Base-by-base conservation (phyloP, 2,888 invertebrate species). In the Perdita meconis region DNA sequence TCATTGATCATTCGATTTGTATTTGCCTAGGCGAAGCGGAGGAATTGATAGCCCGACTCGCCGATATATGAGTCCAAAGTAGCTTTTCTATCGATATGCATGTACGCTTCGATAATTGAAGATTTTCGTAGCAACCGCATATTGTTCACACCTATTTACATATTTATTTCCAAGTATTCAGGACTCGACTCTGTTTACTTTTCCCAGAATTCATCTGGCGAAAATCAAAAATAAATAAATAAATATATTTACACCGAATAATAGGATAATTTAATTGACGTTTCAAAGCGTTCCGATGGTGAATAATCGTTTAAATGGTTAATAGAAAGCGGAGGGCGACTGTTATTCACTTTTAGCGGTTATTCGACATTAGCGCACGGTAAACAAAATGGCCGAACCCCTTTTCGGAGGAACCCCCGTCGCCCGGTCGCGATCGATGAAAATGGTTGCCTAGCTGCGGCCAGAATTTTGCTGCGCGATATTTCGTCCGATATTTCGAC, bases 401-500 rank as follows among this genome's bases (percentile, higher is more conserved):
- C 67, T 79, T 82, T 77, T 82, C 79, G 68, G 63, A 61, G 22
- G 47, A 0, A 10, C 42, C 80, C 80, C 75, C 60, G 64, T 65
- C 51, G 24, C 51, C 77, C 66, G 57, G 60, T 64, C 34, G 61
- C 82, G 82, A 82, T 82, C 82, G 82, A 82, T 82, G 82, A 69
- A 82, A 83, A 83, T 83, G 83, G 83, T 83, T 83, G 83, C 83
- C 83, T 82, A 82, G 83, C 82, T 81, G 82, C 83, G 71, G 77
- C 70, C 69, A 80, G 74, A 82, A 83, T 83, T 83, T 82, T 82
- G 77, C 82, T 72, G 73, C 79, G 81, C 79, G 69, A 73, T 82
- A 80, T 79, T 78, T 67, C 74, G 47, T 53, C 78, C 69, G 47
- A 74, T 82, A 82, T 82, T 81, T 78, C 71, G 78, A 81, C 70